Base-by-base conservation (phyloP, 2,113 vertebrate species). In the Riparia riparia region DNA sequence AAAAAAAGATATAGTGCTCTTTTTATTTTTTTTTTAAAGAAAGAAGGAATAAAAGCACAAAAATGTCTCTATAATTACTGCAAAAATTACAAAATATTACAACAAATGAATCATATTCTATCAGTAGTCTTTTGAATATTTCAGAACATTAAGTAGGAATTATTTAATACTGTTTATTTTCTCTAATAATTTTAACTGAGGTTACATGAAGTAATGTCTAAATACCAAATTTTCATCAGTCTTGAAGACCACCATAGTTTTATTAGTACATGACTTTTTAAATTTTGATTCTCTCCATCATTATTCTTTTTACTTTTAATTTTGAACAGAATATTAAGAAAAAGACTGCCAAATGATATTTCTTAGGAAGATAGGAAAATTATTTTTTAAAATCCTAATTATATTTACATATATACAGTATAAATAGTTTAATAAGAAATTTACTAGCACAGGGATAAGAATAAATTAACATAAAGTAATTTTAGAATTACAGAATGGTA, bases 11-110 rank as follows among this genome's bases (percentile, higher is more conserved):
- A 44, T 74, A 50, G 31, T 37, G 5, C 1, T 26, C 9, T 53
- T 76, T 42, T 17, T 57, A 28, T 39, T 39, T 73, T 68, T 39
- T 73, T 68, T 82, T 39, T 45, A 9, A 32, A 58, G 7, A 56
- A 78, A 73, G 14, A 72, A 79, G 2, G 16, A 77, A 50, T 66
- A 9, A 2, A 78, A 73, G 3, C 34, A 4, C 49, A 80, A 81
- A 66, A 41, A 25, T 2, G 4, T 8, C 6, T 50, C 17, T 7
- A 1, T 24, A 53, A 51, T 0, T 50, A 45, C 14, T 54, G 12
- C 8, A 93, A 66, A 64, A 37, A 37, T 9, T 37, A 37, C 8
- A 37, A 37, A 37, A 37, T 76, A 18, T 39, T 93, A 8, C 1
- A 78, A 74, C 37, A 83, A 60, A 0, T 6, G 56, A 12, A 41